Percentiles rank a stretch among this genome's conserved stretches.
Evolutionary conservation across 1,140 invertebrate genomes (phyloP).

Genomic region (Calosoma granatense): DNA sequence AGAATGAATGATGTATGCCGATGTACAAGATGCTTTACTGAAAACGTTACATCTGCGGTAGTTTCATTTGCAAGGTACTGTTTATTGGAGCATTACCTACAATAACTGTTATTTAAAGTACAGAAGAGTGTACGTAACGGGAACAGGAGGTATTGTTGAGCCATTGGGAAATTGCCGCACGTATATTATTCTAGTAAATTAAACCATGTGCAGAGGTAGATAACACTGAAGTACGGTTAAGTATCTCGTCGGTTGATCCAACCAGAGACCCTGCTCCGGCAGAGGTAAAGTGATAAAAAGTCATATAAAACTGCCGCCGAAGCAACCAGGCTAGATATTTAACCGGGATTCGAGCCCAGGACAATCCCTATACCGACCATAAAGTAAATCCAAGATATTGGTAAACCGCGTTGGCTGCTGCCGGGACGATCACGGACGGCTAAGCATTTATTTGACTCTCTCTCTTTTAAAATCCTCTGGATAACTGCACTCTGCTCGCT

Average conservation of each 20-base stretch:
- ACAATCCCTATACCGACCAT: slow-evolving; percentile 7
- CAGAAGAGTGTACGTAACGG: no score
- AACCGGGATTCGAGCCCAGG: neutral
- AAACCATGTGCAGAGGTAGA: neutral
- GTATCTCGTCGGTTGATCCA: neutral
- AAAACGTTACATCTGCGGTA: no score
- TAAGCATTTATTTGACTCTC: neutral
- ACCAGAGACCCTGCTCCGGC: neutral
- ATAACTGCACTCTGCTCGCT: neutral
- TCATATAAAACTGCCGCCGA: slow-evolving; percentile 5
- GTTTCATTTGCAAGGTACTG: no score
- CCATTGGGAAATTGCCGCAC: no score
- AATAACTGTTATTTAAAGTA: no score
- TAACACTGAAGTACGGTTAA: neutral
- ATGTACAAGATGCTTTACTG: no score
- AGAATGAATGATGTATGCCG: no score
- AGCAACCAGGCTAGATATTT: neutral
- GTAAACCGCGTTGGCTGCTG: neutral
- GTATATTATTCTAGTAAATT: slow-evolving; percentile 6
- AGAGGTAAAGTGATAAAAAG: slow-evolving; percentile 8
- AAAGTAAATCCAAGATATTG: slow-evolving; percentile 8
- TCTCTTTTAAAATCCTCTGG: neutral
- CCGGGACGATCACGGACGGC: neutral
- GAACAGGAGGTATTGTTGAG: no score
- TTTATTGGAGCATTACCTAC: no score